Base-by-base conservation (phyloP, 2,113 vertebrate species). In the Tupaia chinensis region DNA sequence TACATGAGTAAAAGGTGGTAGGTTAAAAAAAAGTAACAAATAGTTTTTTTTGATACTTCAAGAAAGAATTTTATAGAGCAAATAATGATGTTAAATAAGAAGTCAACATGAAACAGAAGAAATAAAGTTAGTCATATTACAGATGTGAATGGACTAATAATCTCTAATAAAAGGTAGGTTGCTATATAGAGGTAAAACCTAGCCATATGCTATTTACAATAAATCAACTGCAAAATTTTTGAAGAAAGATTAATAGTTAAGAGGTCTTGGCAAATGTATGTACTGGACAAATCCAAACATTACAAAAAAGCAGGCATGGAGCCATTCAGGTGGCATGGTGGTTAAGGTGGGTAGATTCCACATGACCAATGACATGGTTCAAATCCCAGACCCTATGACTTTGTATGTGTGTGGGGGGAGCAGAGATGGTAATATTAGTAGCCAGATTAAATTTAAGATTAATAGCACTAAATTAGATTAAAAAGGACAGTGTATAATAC, bases 81-180 rank as follows among this genome's bases (percentile, higher is more conserved):
- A 95, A 32, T 15, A 86, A 54, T 93, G 25, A 53, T 73, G 17
- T 19, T 85, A 92, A 95, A 73, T 77, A 65, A 76, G 12, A 85
- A 54, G 44, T 80, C 11, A 86, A 13, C 2, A 27, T 61, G 87
- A 91, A 79, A 14, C 22, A 20, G 2, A 85, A 94, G n/a, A 69
- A 85, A 69, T 72, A 91, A 92, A 95, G 65, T 77, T 3, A 83
- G 74, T 0, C 32, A 29, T 77, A 63, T 63, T 81, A 13, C 19
- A 84, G 72, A 4, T 63, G 23, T 87, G 7, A 88, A 69, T 56
- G 73, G 2, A 53, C 20, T 44, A 4, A 82, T 61, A 63, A 60
- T 86, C 88, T 92, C 58, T 22, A 77, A 0, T 94, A 73, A 56
- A 89, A 69, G 44, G 1, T 32, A 65, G 15, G 14, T 8, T 72